These are phyloP conservation scores for Andinoacara biseriatus DNA, from an alignment of 2,113 vertebrate genomes.

Conservation along the genomic window DNA sequence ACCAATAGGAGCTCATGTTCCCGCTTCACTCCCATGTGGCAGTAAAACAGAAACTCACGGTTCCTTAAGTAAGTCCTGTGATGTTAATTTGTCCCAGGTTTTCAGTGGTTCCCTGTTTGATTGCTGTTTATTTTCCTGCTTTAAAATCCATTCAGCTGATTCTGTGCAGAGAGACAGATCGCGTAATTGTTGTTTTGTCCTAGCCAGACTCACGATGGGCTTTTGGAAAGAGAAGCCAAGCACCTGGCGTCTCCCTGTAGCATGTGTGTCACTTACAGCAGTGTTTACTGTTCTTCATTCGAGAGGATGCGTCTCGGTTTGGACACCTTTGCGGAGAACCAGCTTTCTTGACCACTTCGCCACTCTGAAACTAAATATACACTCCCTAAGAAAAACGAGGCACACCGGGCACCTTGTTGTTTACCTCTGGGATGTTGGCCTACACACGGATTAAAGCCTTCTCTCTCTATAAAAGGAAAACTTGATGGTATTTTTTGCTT, in stretches of 20 bases:
- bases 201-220: not conserved
- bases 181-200: constrained; percentile 11
- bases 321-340: constrained; percentile 1
- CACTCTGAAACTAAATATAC: constrained; percentile 29
- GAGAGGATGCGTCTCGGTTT: constrained; percentile 1
- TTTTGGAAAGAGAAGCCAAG: not conserved
- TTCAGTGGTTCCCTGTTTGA: not conserved
- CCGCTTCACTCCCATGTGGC: not conserved
- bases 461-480: constrained; percentile 23
- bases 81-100: not conserved
- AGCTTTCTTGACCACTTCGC: not conserved
- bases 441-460: constrained; percentile 7
- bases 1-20: not conserved
- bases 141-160: constrained; percentile 17
- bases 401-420: constrained; percentile 27
- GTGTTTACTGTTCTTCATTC: not conserved
- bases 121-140: constrained; percentile 11
- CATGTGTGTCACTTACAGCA: constrained; percentile 4
- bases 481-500: constrained; percentile 31
- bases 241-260: constrained; percentile 23
- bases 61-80: not conserved
- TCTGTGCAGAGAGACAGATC: not conserved
- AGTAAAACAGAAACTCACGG: not conserved
- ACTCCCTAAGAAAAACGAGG: constrained; percentile 17
- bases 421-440: constrained; percentile 35